Evolutionary conservation across 1,140 invertebrate genomes (phyloP), one percentile per base, ranked within the genome.

Genomic region (Micrasema longulum): DNA sequence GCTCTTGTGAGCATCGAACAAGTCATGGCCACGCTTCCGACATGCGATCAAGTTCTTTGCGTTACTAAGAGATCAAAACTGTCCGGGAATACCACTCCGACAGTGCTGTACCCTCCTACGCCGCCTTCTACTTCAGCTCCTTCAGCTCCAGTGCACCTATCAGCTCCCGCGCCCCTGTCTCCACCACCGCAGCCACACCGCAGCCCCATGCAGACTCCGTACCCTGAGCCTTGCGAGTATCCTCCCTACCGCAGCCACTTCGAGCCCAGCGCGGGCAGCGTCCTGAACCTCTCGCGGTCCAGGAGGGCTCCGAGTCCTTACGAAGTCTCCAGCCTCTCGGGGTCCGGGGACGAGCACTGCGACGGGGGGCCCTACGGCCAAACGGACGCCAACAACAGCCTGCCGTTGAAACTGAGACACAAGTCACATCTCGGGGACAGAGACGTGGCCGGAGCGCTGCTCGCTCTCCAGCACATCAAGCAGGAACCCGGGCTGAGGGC

Each of bases 381-480:
- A 79, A 75, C 81, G 67, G 79, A 86, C 16, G 78, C 82, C 73
- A 83, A 78, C 77, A 84, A 81, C 76, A 81, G 80, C 78, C 74
- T 97, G 72, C 95, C 95, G 0, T 90, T 95, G 75, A 97, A 97
- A 81, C 85, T 97, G 62, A 89, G 95, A 74, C 95, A 97, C 87
- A 97, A 97, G 81, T 92, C 91, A n/a, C 91, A 95, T 76, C 86
- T 96, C 48, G 93, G 93, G 0, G 93, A 96, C 79, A 94, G 95
- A 77, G 94, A 95, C 78, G 92, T 93, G 1, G 92, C 93, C 0
- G 92, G 88, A 75, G 91, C 92, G 0, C 85, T 93, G 3, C 84
- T 94, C 0, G 91, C 92, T 1, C 87, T 92, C 1, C 93, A 93
- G 78, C 92, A 92, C 75, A 95, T 92, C 80, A 94, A 93, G 77